Percentiles rank a stretch among this genome's conserved stretches.
Evolutionary conservation across 2,797 vertebrate species (phyloP).

Genomic region (Falco concolor): DNA sequence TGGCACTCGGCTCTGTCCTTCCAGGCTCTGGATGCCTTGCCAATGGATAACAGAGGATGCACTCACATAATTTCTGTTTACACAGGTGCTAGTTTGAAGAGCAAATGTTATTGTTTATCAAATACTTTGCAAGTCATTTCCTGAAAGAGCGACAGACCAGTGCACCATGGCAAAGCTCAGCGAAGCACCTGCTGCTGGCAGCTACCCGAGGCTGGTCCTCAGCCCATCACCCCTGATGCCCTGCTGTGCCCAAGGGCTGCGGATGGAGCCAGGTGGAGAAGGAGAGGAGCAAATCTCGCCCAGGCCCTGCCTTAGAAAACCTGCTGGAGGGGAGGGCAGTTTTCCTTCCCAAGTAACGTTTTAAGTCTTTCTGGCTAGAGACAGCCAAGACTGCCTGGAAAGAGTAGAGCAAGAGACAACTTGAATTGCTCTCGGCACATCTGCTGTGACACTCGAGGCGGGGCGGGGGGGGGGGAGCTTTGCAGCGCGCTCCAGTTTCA

Average conservation of each 20-base stretch:
- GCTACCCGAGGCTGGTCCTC: rapidly evolving
- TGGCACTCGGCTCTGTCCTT: background rate
- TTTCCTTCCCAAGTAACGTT: background rate
- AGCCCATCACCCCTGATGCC: background rate
- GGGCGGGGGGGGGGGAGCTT: background rate
- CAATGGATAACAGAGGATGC: background rate
- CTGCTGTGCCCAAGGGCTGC: background rate
- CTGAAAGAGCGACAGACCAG: background rate
- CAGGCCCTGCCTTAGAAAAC: background rate
- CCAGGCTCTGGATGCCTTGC: background rate
- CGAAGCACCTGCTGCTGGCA: background rate
- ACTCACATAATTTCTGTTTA: background rate
- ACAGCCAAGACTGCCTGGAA: background rate
- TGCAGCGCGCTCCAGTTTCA: rapidly evolving
- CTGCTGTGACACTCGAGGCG: rapidly evolving
- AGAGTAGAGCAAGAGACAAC: background rate
- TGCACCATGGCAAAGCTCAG: background rate
- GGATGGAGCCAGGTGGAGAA: background rate
- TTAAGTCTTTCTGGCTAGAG: background rate
- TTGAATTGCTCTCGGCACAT: rapidly evolving
- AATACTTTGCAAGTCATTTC: background rate
- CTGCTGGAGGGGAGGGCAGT: background rate
- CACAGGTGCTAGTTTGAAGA: conserved; percentile 1
- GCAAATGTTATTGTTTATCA: background rate
- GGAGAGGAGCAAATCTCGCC: background rate